These are phyloP conservation scores for Cottus gobio DNA, from an alignment of 2,113 vertebrate species.

Conservation along the genomic window DNA sequence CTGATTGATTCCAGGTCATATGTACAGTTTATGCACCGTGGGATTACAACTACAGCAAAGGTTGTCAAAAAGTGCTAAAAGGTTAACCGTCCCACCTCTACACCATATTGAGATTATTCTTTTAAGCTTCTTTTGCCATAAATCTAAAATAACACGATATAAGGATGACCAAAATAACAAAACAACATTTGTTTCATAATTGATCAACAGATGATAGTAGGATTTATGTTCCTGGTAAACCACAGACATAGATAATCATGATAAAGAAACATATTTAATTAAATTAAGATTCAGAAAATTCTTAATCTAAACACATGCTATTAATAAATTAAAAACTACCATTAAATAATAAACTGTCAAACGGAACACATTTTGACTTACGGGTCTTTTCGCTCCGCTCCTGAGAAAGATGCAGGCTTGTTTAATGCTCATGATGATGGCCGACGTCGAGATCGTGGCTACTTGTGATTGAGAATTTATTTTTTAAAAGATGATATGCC, in stretches of 20 bases:
- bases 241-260: neutral
- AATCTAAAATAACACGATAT: neutral
- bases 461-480: conserved; percentile 8
- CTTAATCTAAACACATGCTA: neutral
- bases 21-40: neutral
- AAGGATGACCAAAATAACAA: neutral
- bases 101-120: neutral
- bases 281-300: neutral
- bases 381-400: conserved; percentile 83
- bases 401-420: conserved; percentile 90
- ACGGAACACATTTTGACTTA: conserved; percentile 66
- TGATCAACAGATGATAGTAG: neutral
- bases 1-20: neutral
- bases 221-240: neutral
- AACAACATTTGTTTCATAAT: neutral
- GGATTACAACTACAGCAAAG: neutral
- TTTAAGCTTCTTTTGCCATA: neutral
- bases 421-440: conserved; percentile 80
- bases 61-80: neutral
- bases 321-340: neutral
- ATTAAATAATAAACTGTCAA: neutral
- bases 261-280: neutral
- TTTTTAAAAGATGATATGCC: neutral
- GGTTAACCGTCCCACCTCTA: conserved; percentile 1
- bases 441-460: conserved; percentile 13